Evolutionary conservation across 2,888 invertebrate species (phyloP).

Genomic region (Coremacera marginata): DNA sequence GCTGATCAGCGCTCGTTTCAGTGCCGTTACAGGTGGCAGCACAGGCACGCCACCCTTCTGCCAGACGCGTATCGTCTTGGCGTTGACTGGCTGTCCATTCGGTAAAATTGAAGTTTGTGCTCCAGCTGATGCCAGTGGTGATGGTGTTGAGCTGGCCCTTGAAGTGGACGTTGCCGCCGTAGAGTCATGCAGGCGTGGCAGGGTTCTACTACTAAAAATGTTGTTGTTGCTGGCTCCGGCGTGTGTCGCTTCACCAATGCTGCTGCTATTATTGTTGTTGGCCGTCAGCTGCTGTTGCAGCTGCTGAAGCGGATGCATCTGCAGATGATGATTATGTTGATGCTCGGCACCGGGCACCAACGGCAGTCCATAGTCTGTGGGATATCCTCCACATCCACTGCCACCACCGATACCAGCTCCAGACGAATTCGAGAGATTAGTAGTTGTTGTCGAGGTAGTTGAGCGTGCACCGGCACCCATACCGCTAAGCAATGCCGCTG

Average conservation of each 20-base stretch:
- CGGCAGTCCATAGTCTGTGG: constrained; percentile 84
- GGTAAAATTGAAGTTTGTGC: constrained; percentile 52
- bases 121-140: constrained; percentile 5
- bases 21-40: constrained; percentile 85
- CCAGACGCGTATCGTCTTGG: constrained; percentile 89
- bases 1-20: constrained; percentile 86
- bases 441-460: constrained; percentile 65
- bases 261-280: constrained; percentile 46
- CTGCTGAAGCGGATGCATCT: constrained; percentile 70
- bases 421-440: constrained; percentile 61
- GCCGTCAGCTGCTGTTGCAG: constrained; percentile 60
- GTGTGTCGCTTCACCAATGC: constrained; percentile 45
- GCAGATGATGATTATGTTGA: constrained; percentile 65
- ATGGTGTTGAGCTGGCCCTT: constrained; percentile 51
- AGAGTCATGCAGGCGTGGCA: constrained; percentile 57
- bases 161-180: constrained; percentile 48
- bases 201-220: constrained; percentile 52
- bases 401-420: constrained; percentile 48
- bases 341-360: constrained; percentile 72
- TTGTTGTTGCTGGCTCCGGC: constrained; percentile 58
- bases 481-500: constrained; percentile 43
- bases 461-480: constrained; percentile 55
- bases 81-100: constrained; percentile 72
- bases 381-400: constrained; percentile 72
- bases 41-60: constrained; percentile 87